phyloP scores from a whole-genome alignment of 1,140 invertebrate genomes.

The Nymphalis io region DNA sequence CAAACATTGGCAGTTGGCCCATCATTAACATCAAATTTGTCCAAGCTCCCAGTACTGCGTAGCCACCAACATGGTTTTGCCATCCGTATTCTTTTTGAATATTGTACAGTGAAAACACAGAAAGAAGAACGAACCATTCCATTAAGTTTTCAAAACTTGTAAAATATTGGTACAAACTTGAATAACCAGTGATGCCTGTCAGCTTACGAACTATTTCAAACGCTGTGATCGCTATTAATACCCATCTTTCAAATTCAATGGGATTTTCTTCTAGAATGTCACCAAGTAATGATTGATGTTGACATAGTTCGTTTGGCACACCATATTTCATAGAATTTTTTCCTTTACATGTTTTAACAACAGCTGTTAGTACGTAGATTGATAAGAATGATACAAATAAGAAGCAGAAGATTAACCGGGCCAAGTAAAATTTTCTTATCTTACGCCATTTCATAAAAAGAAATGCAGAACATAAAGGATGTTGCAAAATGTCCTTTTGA shows the following conservation, averaged over 20 bases:
- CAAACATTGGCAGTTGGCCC: slow-evolving; percentile 84
- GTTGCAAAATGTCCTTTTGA: slow-evolving; percentile 83
- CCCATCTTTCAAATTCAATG: slow-evolving; percentile 82
- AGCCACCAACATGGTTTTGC: slow-evolving; percentile 84
- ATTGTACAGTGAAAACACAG: slow-evolving; percentile 80
- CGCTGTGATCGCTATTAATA: slow-evolving; percentile 78
- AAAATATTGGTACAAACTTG: slow-evolving; percentile 82
- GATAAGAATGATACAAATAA: slow-evolving; percentile 83
- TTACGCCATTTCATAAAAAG: slow-evolving; percentile 85
- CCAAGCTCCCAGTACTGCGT: slow-evolving; percentile 84
- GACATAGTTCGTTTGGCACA: slow-evolving; percentile 76
- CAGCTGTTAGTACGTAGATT: slow-evolving; percentile 81
- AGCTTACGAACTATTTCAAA: slow-evolving; percentile 82
- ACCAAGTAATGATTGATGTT: slow-evolving; percentile 75
- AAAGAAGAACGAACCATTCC: slow-evolving; percentile 82
- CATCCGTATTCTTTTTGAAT: slow-evolving; percentile 79
- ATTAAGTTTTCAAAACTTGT: slow-evolving; percentile 83
- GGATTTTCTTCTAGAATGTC: slow-evolving; percentile 77
- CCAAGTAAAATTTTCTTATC: slow-evolving; percentile 84
- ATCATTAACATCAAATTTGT: slow-evolving; percentile 85
- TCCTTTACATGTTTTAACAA: slow-evolving; percentile 75
- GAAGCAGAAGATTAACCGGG: slow-evolving; percentile 83
- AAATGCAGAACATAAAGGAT: slow-evolving; percentile 84
- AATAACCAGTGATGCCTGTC: slow-evolving; percentile 82
- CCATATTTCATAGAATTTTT: slow-evolving; percentile 71